Conservation (phyloP, 1,140 invertebrate genomes). For the Phortica variegata region DNA sequence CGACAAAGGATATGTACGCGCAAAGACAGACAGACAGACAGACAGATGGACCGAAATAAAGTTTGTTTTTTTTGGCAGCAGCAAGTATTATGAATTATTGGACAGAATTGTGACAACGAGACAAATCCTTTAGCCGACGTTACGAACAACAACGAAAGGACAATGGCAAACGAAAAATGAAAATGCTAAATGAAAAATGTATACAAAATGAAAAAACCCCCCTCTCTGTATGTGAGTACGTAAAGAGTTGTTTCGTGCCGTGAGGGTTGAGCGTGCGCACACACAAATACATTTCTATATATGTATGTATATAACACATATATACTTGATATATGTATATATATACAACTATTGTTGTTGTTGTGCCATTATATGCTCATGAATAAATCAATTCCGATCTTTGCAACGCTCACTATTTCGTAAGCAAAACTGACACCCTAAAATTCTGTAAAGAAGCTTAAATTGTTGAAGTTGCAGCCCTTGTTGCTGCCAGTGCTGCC, state of each 20-base stretch:
- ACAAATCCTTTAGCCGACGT: slow-evolving; percentile 28
- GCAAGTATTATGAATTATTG: too few species aligned
- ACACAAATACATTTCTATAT: background rate
- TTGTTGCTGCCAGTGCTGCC: too few species aligned
- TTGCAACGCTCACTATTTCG: too few species aligned
- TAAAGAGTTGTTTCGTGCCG: too few species aligned
- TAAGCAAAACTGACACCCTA: too few species aligned
- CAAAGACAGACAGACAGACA: slow-evolving; percentile 12
- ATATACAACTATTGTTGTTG: slow-evolving; percentile 2
- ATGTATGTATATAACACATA: background rate
- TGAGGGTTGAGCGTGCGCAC: background rate
- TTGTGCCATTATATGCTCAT: too few species aligned
- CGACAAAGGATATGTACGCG: too few species aligned
- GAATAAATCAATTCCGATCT: too few species aligned
- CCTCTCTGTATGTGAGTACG: slow-evolving; percentile 8
- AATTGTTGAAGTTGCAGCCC: too few species aligned
- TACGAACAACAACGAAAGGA: slow-evolving; percentile 18
- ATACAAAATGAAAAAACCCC: slow-evolving; percentile 21
- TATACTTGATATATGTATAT: background rate
- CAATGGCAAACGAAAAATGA: slow-evolving; percentile 8
- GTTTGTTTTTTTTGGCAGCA: slow-evolving; percentile 3
- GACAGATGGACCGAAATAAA: slow-evolving; percentile 3
- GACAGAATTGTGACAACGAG: slow-evolving; percentile 34
- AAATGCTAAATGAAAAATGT: slow-evolving; percentile 23
- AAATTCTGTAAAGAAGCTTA: too few species aligned